Percentiles rank a stretch among this genome's conserved stretches.
These are phyloP conservation scores for Oreochromis tanganicae DNA, from an alignment of 2,113 vertebrate species.

Conservation along the genomic window DNA sequence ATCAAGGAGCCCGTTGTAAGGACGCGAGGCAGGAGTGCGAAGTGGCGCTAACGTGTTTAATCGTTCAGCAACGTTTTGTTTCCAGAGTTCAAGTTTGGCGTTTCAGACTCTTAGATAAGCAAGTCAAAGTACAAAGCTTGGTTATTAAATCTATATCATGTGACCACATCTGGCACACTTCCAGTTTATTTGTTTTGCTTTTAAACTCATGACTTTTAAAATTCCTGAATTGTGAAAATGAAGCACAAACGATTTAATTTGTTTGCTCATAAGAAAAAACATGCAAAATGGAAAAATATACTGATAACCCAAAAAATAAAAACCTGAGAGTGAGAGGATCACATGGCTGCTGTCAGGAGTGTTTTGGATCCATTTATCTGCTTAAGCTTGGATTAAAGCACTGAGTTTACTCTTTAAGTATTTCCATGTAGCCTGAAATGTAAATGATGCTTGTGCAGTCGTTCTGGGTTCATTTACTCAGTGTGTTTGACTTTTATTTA, in stretches of 20 bases:
- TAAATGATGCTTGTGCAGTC: background rate
- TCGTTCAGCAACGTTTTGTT: background rate
- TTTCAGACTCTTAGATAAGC: background rate
- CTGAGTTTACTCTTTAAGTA: background rate
- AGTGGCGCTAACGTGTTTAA: background rate
- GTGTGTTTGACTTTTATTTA: background rate
- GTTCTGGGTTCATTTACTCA: background rate
- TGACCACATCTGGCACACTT: background rate
- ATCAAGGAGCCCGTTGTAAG: background rate
- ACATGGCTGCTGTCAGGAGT: background rate
- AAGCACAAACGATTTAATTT: background rate
- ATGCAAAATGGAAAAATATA: background rate
- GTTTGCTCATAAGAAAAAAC: background rate
- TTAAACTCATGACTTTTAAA: accelerated
- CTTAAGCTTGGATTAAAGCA: background rate
- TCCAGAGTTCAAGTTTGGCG: background rate
- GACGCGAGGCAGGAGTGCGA: accelerated
- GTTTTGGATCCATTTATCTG: background rate
- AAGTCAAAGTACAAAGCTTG: background rate
- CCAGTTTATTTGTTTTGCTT: background rate
- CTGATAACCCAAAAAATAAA: background rate
- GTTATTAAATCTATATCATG: background rate
- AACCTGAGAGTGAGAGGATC: background rate
- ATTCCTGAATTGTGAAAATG: background rate
- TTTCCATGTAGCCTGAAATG: background rate